Evolutionary conservation across 1,140 invertebrate genomes (phyloP).

Genomic region (Heliconius melpomene): DNA sequence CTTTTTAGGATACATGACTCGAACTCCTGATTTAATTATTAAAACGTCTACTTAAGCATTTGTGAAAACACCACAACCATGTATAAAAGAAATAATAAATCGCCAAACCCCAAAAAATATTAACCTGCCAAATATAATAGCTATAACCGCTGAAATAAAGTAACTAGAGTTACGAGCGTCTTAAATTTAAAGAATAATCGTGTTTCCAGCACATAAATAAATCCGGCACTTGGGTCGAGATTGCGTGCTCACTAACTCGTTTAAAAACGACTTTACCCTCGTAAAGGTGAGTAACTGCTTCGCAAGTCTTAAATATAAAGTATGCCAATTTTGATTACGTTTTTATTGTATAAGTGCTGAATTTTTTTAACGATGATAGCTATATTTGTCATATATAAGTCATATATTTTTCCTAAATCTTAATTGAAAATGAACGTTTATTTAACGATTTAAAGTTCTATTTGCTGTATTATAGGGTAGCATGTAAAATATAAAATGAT

Average conservation of each 20-base stretch:
- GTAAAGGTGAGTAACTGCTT: constrained; percentile 63
- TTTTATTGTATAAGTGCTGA: constrained; percentile 38
- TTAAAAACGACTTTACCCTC: constrained; percentile 66
- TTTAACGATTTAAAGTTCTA: neutral
- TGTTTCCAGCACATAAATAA: constrained; percentile 65
- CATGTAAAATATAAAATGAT: neutral
- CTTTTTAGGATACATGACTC: too few relatives aligned
- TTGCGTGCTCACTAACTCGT: constrained; percentile 65
- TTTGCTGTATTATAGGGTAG: neutral
- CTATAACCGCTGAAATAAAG: constrained; percentile 35
- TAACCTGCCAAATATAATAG: constrained; percentile 32
- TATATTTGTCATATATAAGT: neutral
- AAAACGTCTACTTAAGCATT: too few relatives aligned
- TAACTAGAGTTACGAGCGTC: constrained; percentile 34
- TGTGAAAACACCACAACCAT: too few relatives aligned
- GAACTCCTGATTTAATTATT: too few relatives aligned
- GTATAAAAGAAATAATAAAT: neutral
- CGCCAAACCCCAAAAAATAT: constrained; percentile 19
- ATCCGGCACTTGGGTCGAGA: constrained; percentile 52
- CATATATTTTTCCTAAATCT: neutral
- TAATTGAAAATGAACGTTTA: neutral
- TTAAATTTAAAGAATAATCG: constrained; percentile 54
- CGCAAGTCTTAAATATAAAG: constrained; percentile 47
- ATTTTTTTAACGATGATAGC: neutral
- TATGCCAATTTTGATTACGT: constrained; percentile 48